A percentile compares a stretch with the other conserved stretches of the same genome.
Conservation (phyloP, 2,797 vertebrate genomes). For the Diglossa cyanea region DNA sequence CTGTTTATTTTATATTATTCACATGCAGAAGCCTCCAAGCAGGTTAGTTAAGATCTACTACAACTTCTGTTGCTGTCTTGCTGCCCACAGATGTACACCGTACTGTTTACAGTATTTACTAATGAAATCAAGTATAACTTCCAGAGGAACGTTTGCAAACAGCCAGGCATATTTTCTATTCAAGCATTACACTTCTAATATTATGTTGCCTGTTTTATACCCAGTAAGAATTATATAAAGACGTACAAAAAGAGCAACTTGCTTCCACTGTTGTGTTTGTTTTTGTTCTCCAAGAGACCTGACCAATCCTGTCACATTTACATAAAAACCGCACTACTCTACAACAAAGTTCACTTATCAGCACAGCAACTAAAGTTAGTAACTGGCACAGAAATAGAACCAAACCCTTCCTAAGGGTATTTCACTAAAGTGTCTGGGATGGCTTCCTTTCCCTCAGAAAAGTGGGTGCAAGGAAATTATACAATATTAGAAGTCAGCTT, state of each 20-base stretch:
- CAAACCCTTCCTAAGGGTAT: neutral
- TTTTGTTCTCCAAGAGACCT: neutral
- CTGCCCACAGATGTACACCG: neutral
- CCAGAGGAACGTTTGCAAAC: neutral
- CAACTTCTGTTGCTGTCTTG: neutral
- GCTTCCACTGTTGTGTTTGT: neutral
- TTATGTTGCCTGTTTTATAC: neutral
- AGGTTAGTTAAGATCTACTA: conserved; percentile 27
- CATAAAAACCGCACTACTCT: neutral
- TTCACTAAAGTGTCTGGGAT: neutral
- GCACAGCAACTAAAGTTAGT: neutral
- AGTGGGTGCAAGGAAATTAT: neutral
- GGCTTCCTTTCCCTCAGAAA: neutral
- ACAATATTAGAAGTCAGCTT: neutral
- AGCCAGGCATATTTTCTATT: neutral
- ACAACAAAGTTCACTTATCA: neutral
- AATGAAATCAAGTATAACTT: neutral
- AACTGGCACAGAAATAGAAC: neutral
- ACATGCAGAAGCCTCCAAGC: conserved; percentile 27
- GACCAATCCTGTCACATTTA: neutral
- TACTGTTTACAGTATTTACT: neutral
- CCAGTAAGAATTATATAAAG: neutral
- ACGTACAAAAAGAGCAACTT: neutral
- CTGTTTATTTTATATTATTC: conserved; percentile 48
- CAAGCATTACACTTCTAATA: neutral